Conservation (phyloP, 1,140 invertebrate genomes). For the Scaptomyza pallida region DNA sequence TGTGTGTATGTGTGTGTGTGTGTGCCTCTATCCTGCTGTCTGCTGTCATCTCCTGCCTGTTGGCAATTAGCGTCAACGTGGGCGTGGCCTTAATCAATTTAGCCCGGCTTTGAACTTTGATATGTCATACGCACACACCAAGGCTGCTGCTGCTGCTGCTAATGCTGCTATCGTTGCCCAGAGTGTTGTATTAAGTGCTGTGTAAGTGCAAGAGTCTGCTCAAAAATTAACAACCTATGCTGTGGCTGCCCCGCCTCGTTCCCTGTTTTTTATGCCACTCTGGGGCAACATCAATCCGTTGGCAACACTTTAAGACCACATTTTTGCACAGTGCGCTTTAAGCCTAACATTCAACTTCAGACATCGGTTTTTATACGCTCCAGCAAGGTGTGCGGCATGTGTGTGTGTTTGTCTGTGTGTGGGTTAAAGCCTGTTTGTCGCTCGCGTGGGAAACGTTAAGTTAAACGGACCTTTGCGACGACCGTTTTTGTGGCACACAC, state of each 20-base stretch:
- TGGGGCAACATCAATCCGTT: slow-evolving; percentile 38
- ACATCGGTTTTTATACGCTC: slow-evolving; percentile 3
- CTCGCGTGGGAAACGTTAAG: slow-evolving; percentile 59
- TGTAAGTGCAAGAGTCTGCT: slow-evolving; percentile 6
- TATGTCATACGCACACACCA: slow-evolving; percentile 4
- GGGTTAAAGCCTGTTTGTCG: slow-evolving; percentile 27
- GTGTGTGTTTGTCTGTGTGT: slow-evolving; percentile 7
- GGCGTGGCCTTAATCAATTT: slow-evolving; percentile 49
- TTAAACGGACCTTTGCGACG: slow-evolving; percentile 75
- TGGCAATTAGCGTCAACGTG: slow-evolving; percentile 26
- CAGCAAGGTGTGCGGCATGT: slow-evolving; percentile 17
- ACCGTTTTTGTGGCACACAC: slow-evolving; percentile 45
- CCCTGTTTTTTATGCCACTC: slow-evolving; percentile 9
- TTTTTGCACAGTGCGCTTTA: slow-evolving; percentile 11
- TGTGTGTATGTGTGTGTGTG: slow-evolving; percentile 12
- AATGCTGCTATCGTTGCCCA: not conserved
- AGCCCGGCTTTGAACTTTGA: slow-evolving; percentile 24
- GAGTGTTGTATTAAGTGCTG: slow-evolving; percentile 5
- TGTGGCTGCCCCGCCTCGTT: not conserved
- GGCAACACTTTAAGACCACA: slow-evolving; percentile 33
- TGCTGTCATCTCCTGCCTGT: not conserved
- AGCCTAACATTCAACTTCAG: slow-evolving; percentile 8
- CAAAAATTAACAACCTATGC: slow-evolving; percentile 33
- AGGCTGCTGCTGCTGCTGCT: not conserved
- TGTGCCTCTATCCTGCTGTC: not conserved